Base-by-base conservation (phyloP, 2,113 vertebrate genomes). In the Physeter macrocephalus region DNA sequence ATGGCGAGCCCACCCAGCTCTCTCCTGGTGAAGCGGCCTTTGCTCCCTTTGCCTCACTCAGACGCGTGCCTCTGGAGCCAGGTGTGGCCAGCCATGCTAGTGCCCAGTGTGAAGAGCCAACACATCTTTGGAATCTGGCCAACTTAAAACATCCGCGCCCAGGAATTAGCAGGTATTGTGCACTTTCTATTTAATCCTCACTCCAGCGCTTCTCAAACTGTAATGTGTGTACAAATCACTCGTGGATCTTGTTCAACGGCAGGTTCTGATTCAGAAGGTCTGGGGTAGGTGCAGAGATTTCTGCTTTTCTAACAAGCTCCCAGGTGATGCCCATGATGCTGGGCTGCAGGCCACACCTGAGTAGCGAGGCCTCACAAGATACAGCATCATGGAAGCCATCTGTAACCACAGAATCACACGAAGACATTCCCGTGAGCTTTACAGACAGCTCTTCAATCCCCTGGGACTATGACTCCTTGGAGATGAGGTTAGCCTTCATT, bases 341-440 rank as follows among this genome's bases (percentile, higher is more conserved):
- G 34, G 64, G 75, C 20, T 72, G 12, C 41, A 88, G 86, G 59
- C 13, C 12, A 36, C 29, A 21, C 49, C 36, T 15, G 7, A 61
- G 34, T 4, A 34, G 1, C 0, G 9, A 57, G 41, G 17, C 20
- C 78, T 62, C 4, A 14, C 46, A 12, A n/a, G 74, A 25, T 1
- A 12, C 25, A 27, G 4, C 6, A n/a, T 75, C 31, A 21, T 3
- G 4, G 69, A 34, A 88, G 69, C 86, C 6, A 1, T 41, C 23
- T 41, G 4, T 52, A 62, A n/a, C 36, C 57, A 85, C 21, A n/a
- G 81, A 49, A 3, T 43, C 64, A 17, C 23, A 29, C 27, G n/a
- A 3, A 54, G 31, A 41, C 25, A 8, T 21, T 43, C 9, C 31
- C 2, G 0, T 0, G 25, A 74, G 52, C 29, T 27, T 23, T 3